phyloP scores from a whole-genome alignment of 23 tunicate genomes.

The Ciona savignyi region DNA sequence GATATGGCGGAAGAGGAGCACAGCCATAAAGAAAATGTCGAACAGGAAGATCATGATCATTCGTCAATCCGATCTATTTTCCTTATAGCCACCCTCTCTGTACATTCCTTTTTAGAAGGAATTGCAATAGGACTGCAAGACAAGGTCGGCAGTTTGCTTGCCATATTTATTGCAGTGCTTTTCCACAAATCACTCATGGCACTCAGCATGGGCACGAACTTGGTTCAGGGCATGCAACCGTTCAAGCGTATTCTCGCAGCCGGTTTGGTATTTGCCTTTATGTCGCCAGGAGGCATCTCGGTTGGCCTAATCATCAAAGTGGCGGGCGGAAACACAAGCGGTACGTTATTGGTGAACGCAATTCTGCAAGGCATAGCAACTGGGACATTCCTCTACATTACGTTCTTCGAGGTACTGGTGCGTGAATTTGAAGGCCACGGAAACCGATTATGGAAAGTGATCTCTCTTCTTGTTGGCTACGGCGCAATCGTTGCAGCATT shows the following conservation, averaged over 20 bases:
- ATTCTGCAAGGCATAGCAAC: slow-evolving; percentile 81
- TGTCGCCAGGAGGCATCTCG: slow-evolving; percentile 72
- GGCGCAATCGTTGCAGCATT: slow-evolving; percentile 43
- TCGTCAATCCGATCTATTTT: slow-evolving; percentile 59
- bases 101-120: slow-evolving; percentile 81
- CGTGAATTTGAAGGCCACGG: slow-evolving; percentile 63
- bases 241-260: slow-evolving; percentile 45
- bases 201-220: slow-evolving; percentile 87
- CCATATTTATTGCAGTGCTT: slow-evolving; percentile 84
- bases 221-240: slow-evolving; percentile 45
- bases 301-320: slow-evolving; percentile 54
- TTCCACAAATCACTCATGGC: slow-evolving; percentile 93
- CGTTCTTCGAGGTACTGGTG: slow-evolving; percentile 86
- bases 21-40: neutral
- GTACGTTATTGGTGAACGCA: slow-evolving; percentile 50
- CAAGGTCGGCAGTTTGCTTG: slow-evolving; percentile 41
- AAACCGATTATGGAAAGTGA: slow-evolving; percentile 51
- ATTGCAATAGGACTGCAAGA: slow-evolving; percentile 85
- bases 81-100: slow-evolving; percentile 60
- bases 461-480: slow-evolving; percentile 58
- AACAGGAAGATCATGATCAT: slow-evolving; percentile 31
- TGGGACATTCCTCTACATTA: slow-evolving; percentile 84
- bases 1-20: slow-evolving; percentile 1
- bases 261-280: slow-evolving; percentile 46
- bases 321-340: slow-evolving; percentile 24